Percentiles rank a stretch among this genome's conserved stretches.
These are phyloP conservation scores for Dryobota labecula DNA, from an alignment of 2,888 invertebrate species.

Conservation along the genomic window DNA sequence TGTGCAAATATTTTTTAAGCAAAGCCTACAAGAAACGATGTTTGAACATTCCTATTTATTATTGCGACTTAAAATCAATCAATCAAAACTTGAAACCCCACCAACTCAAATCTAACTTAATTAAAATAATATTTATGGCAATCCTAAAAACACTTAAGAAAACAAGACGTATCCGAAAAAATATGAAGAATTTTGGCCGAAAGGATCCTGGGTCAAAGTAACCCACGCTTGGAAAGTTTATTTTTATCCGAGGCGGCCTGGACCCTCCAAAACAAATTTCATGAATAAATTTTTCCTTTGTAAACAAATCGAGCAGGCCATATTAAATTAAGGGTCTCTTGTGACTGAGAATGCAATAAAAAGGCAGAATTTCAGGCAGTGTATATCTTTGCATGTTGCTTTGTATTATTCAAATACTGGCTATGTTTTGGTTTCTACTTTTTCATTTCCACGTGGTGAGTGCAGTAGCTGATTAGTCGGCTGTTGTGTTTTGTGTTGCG, in stretches of 20 bases:
- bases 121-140: conserved; percentile 36
- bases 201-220: conserved; percentile 76
- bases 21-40: background rate
- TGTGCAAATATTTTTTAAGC: background rate
- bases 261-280: conserved; percentile 88
- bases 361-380: conserved; percentile 73
- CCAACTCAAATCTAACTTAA: conserved; percentile 22
- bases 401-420: conserved; percentile 27
- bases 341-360: conserved; percentile 82
- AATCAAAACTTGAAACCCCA: background rate
- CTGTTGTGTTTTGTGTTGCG: background rate
- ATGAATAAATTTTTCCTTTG: conserved; percentile 90
- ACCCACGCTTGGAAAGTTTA: conserved; percentile 85
- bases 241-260: conserved; percentile 78
- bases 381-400: conserved; percentile 52
- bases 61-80: background rate
- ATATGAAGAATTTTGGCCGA: conserved; percentile 73
- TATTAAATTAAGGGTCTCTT: conserved; percentile 87
- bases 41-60: background rate
- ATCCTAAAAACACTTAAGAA: conserved; percentile 16
- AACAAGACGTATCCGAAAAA: conserved; percentile 63
- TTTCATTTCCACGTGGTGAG: background rate
- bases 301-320: conserved; percentile 89
- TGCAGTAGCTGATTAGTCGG: background rate
- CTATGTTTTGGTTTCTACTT: background rate